Base-by-base conservation (phyloP, 2,888 invertebrate genomes). In the Drosophila flavopinicola region DNA sequence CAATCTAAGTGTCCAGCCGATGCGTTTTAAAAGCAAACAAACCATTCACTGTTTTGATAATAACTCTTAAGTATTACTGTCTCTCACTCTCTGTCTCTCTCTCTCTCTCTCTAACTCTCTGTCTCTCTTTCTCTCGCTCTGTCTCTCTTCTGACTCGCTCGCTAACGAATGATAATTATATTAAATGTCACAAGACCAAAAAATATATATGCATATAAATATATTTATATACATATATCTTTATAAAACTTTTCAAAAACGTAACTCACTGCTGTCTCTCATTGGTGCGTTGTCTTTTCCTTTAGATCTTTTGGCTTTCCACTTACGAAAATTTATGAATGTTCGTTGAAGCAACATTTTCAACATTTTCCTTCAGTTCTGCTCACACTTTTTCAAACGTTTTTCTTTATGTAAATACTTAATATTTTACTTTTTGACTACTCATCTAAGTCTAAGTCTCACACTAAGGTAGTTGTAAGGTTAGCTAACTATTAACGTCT, bases 281-380 rank as follows among this genome's bases (percentile, higher is more conserved):
- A 87, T 88, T 86, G 84, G 87, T 88, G 83, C 80, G 87, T 86
- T 87, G 87, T 87, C 86, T 87, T 72, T 85, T 82, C 74, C 61
- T 68, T 74, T 64, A 45, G 57, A 47, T 58, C 60, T 63, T 67
- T 67, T 59, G 42, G 53, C 56, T 58, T 60, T 47, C 39, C 20
- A 52, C 35, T 68, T 52, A 74, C 38, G 29, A 54, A 44, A 47
- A 44, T 35, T 37, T 53, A 30, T 64, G n/a, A 52, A 48, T 65
- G 45, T 57, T 39, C 45, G 49, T 42, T 51, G 25, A 66, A 48
- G 42, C 39, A 30, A 66, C 29, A 48, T 17, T 49, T 52, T 35
- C 48, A 38, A 47, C 9, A 47, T 42, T 37, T 60, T 37, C 42
- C 32, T 32, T 33, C 23, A 20, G 24, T 25, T 56, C 20, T 13